Evolutionary conservation across 2,888 invertebrate species (phyloP).

Genomic region (Neoitamus cyanurus): DNA sequence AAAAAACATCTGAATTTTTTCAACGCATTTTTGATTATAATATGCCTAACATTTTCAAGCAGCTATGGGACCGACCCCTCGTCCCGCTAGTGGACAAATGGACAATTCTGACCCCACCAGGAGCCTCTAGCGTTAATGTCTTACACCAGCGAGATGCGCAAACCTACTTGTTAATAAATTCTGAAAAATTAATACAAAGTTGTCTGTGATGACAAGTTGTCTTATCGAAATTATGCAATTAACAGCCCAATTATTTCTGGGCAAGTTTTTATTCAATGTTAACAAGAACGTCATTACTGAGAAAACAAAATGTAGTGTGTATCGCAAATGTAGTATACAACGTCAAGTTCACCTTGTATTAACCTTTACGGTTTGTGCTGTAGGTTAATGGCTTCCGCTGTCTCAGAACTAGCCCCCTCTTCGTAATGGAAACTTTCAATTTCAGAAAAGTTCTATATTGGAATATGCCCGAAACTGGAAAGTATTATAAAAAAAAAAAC

Average conservation of each 20-base stretch:
- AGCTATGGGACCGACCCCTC: too few relatives aligned
- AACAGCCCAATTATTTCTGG: background rate
- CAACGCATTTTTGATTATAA: too few relatives aligned
- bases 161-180: too few relatives aligned
- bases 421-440: background rate
- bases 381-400: background rate
- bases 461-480: background rate
- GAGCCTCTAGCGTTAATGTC: too few relatives aligned
- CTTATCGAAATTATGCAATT: background rate
- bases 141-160: too few relatives aligned
- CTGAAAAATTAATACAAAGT: too few relatives aligned
- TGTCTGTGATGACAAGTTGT: background rate
- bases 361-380: background rate
- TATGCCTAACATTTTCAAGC: too few relatives aligned
- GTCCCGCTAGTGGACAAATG: too few relatives aligned
- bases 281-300: background rate
- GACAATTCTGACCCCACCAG: too few relatives aligned
- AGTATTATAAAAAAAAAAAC: background rate
- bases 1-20: too few relatives aligned
- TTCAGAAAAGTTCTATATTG: background rate
- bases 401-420: background rate
- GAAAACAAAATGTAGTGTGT: background rate
- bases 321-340: background rate
- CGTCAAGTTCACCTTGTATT: background rate
- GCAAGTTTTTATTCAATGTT: background rate